A percentile compares a stretch with the other conserved stretches of the same genome.
phyloP scores from a whole-genome alignment of 2,113 vertebrate species.

The Gymnobelideus leadbeateri region DNA sequence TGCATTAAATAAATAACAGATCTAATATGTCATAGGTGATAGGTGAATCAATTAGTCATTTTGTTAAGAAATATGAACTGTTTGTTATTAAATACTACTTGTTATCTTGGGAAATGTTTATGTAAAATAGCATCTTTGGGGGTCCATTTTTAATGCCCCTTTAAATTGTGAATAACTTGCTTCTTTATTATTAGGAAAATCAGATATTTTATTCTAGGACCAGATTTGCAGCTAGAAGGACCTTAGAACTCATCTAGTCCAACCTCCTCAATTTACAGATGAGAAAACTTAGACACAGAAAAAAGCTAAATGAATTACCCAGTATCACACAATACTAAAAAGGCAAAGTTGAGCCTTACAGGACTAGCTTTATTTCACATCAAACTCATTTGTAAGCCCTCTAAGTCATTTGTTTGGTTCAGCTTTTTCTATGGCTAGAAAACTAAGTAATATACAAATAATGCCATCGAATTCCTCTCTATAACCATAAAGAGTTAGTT shows the following conservation, averaged over 20 bases:
- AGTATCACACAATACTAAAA: neutral
- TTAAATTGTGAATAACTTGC: neutral
- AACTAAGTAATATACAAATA: neutral
- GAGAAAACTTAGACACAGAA: neutral
- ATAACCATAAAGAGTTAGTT: neutral
- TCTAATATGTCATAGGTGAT: neutral
- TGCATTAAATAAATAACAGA: neutral
- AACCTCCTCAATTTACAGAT: neutral
- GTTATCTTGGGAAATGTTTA: neutral
- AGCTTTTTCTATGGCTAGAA: neutral
- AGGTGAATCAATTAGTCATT: neutral
- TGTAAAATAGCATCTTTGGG: neutral
- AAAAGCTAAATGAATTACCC: neutral
- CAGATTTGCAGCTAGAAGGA: neutral
- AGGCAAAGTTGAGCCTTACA: neutral
- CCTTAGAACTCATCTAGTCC: neutral
- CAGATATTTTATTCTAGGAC: neutral
- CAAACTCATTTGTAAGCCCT: neutral
- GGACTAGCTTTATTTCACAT: neutral
- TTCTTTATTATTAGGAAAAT: conserved; percentile 34
- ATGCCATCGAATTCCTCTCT: neutral
- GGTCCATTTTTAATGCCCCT: conserved; percentile 16
- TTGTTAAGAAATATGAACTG: neutral
- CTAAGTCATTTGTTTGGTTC: conserved; percentile 18
- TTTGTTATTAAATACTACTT: neutral